phyloP scores from a whole-genome alignment of 1,140 invertebrate species.

The Hesperophylax magnus region DNA sequence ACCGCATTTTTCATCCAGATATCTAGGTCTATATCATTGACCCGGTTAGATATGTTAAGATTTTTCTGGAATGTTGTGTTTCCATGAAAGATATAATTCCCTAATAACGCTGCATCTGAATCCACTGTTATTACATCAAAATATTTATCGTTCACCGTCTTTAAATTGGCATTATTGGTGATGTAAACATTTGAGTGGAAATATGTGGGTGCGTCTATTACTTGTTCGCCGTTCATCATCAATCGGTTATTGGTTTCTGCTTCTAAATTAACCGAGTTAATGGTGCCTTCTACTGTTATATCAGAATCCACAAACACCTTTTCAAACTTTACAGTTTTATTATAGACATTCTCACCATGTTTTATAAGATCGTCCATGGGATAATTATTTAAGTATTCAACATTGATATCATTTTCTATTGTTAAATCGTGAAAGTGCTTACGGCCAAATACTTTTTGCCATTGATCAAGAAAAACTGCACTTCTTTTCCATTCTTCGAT shows the following conservation, averaged over 20 bases:
- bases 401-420: slow-evolving; percentile 41
- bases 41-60: slow-evolving; percentile 32
- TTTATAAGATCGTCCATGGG: slow-evolving; percentile 25
- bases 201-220: slow-evolving; percentile 41
- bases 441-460: slow-evolving; percentile 36
- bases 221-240: slow-evolving; percentile 45
- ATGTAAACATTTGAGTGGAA: slow-evolving; percentile 50
- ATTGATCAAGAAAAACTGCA: slow-evolving; percentile 44
- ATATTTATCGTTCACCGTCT: slow-evolving; percentile 32
- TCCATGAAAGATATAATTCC: slow-evolving; percentile 47
- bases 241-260: slow-evolving; percentile 45
- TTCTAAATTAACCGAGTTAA: slow-evolving; percentile 42
- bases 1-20: slow-evolving; percentile 52
- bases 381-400: slow-evolving; percentile 42
- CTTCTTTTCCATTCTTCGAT: slow-evolving; percentile 48
- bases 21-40: slow-evolving; percentile 47
- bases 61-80: slow-evolving; percentile 35
- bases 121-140: slow-evolving; percentile 38
- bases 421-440: slow-evolving; percentile 47
- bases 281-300: slow-evolving; percentile 12
- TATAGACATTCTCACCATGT: slow-evolving; percentile 31
- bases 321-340: slow-evolving; percentile 29
- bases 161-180: slow-evolving; percentile 37
- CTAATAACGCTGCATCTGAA: slow-evolving; percentile 38
- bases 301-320: slow-evolving; percentile 22